Evolutionary conservation across 2,888 invertebrate species (phyloP), one percentile per base, ranked within the genome.

Genomic region (Macrophya alboannulata): DNA sequence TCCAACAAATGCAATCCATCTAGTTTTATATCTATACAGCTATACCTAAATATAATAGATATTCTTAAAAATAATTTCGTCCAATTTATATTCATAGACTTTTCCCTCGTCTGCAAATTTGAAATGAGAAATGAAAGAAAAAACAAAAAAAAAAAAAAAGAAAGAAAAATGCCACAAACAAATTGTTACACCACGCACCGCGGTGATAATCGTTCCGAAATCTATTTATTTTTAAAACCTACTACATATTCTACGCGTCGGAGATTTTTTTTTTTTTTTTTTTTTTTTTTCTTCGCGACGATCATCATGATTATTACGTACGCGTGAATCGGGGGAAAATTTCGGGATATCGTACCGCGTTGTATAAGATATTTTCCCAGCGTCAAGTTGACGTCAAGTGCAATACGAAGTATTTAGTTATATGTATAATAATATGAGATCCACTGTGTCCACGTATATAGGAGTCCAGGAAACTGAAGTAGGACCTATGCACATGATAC

Each of bases 321-420:
- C 1, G 6, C 31, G 37, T 62, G 25, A 68, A 37, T 68, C 68
- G 15, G 17, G 37, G 68, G 17, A 37, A 62, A 55, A 68, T 15
- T 68, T 68, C 37, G 55, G n/a, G 55, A 55, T 8, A 48, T 48
- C 9, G 1, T 48, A 48, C 1, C 48, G 15, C 25, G 62, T 31
- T 62, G 25, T 62, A 62, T 62, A 62, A 62, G 62, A 62, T 62
- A 62, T 62, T 62, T 62, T 62, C 25, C 25, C n/a, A 1, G 12
- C 25, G 62, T n/a, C n/a, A n/a, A n/a, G 25, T 62, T 62, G 62
- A 62, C 62, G 62, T 62, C 62, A 62, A 62, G 62, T 62, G 62
- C 62, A 62, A 62, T 12, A 62, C 1, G 25, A 12, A 25, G 21
- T 68, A 68, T 68, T 15, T 3, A 68, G 31, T 25, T 68, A 68